A percentile compares a stretch with the other conserved stretches of the same genome.
These are phyloP conservation scores for Aphelenchoides besseyi DNA, from an alignment of 1,140 invertebrate species.

Conservation along the genomic window DNA sequence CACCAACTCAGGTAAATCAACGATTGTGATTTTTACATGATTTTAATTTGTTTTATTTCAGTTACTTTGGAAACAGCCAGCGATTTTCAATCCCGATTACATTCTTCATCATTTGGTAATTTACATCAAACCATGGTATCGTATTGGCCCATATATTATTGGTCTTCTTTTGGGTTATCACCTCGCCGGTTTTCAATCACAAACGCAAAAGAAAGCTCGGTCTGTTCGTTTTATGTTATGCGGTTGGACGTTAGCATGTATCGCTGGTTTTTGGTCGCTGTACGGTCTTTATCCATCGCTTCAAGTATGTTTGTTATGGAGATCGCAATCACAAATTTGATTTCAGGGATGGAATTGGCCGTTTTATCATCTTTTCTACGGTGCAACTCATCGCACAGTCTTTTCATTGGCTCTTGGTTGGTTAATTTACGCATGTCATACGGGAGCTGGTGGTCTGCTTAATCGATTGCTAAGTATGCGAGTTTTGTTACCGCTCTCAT, in stretches of 20 bases:
- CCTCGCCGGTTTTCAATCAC: conserved; percentile 52
- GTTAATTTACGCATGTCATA: conserved; percentile 62
- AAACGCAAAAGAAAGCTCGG: conserved; percentile 43
- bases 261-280: conserved; percentile 49
- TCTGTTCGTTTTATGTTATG: conserved; percentile 30
- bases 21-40: too few relatives aligned
- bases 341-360: conserved; percentile 44
- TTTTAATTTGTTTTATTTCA: too few relatives aligned
- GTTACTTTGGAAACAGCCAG: conserved; percentile 61
- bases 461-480: conserved; percentile 43
- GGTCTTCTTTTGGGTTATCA: conserved; percentile 64
- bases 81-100: conserved; percentile 59
- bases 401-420: conserved; percentile 56
- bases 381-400: conserved; percentile 50
- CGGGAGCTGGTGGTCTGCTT: conserved; percentile 56
- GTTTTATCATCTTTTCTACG: conserved; percentile 59
- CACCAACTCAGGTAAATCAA: conserved; percentile 55
- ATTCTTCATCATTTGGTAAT: conserved; percentile 62
- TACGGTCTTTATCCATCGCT: conserved; percentile 60
- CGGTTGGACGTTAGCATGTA: conserved; percentile 43
- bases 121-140: conserved; percentile 65
- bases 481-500: conserved; percentile 52
- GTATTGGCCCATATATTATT: conserved; percentile 65
- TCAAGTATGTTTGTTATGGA: conserved; percentile 45
- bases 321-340: not conserved